phyloP scores from a whole-genome alignment of 2,888 invertebrate genomes.

The Parasteatoda lunata region DNA sequence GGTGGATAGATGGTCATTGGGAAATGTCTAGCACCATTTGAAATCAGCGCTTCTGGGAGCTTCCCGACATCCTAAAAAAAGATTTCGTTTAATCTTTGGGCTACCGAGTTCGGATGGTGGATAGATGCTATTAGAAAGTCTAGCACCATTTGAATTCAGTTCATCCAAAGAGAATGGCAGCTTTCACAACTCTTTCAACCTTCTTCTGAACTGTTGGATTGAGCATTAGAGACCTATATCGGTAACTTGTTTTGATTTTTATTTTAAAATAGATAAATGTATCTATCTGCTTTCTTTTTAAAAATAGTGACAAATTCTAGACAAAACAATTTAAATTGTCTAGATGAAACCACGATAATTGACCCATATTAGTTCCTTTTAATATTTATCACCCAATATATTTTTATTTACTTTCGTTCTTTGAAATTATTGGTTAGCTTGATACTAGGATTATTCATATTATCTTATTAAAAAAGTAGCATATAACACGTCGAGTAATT shows the following conservation, averaged over 20 bases:
- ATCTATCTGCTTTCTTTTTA: neutral
- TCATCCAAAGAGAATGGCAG: constrained; percentile 66
- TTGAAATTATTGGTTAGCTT: too few species aligned
- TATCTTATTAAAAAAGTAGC: too few species aligned
- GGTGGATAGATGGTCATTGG: constrained; percentile 66
- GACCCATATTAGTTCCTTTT: too few species aligned
- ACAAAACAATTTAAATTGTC: too few species aligned
- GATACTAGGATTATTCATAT: too few species aligned
- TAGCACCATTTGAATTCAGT: constrained; percentile 70
- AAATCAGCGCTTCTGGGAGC: constrained; percentile 69
- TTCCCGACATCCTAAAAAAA: constrained; percentile 1
- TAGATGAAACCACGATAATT: too few species aligned
- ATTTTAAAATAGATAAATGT: neutral
- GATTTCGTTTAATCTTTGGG: constrained; percentile 63
- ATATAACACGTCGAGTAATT: too few species aligned
- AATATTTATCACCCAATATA: too few species aligned
- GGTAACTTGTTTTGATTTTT: neutral
- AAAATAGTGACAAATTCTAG: too few species aligned
- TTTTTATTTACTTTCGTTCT: too few species aligned
- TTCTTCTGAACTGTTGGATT: neutral
- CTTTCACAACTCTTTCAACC: neutral
- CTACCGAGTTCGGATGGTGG: constrained; percentile 69
- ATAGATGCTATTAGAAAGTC: constrained; percentile 60
- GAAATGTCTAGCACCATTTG: constrained; percentile 68
- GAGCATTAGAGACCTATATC: neutral